Evolutionary conservation across 2,113 vertebrate genomes (phyloP), one percentile per base, ranked within the genome.

Genomic region (Albula glossodonta): DNA sequence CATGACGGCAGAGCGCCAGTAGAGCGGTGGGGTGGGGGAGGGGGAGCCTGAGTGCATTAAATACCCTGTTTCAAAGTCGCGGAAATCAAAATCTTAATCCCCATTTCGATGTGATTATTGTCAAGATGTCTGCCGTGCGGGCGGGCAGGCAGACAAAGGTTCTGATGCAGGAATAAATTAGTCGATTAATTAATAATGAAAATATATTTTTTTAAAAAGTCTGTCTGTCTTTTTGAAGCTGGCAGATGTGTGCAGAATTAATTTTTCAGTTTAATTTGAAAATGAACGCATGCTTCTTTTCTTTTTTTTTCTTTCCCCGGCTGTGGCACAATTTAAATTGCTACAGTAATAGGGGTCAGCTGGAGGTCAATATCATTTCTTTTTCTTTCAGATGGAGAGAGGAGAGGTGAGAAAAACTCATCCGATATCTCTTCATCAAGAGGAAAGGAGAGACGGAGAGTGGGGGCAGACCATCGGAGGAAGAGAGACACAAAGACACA

Each of bases 351-450:
- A 93, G 95, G 91, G 96, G 94, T 96, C 95, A 95, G 91, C 88
- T 90, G 93, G 93, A 94, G 94, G 96, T 96, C 96, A 95, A 95
- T 95, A 96, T 96, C 94, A 95, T 96, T 96, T 96, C 94, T 96
- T 95, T 95, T 95, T 95, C 93, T 95, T 93, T 95, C 93, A 89
- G 93, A 93, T 94, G 91, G 88, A 91, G 92, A 92, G 95, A 94
- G 89, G 90, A 94, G 92, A 96, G 96, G 95, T 95, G 95, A 96
- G 94, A 95, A 95, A 94, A 96, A 93, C 95, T 96, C 95, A 96
- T 96, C 84, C 74, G 25, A 82, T 85, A 85, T 84, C 31, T 86
- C 85, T 86, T 82, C 94, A 95, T 88, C 88, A 91, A 92, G 88
- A 91, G 92, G 88, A 92, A 66, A 22, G 3, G 60, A 92, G 91